Evolutionary conservation across 1,140 invertebrate genomes (phyloP).

Genomic region (Drosophila orosa): DNA sequence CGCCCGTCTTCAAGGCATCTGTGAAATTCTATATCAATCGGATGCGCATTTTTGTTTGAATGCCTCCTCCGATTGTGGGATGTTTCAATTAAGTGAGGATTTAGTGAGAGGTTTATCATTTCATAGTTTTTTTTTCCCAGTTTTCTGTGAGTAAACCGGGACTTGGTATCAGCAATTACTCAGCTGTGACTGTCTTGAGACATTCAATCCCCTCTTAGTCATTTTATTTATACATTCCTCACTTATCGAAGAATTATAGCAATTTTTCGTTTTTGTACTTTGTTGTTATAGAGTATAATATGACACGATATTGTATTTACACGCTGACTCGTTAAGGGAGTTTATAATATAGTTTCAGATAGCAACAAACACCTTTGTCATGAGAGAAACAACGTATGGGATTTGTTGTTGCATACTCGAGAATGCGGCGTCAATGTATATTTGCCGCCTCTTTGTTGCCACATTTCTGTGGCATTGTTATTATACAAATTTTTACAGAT

Average conservation of each 20-base stretch:
- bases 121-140: background rate
- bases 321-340: background rate
- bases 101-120: background rate
- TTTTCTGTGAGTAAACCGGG: background rate
- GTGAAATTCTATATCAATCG: conserved; percentile 24
- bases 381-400: no score
- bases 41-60: conserved; percentile 8
- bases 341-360: background rate
- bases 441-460: no score
- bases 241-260: background rate
- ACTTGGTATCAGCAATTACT: background rate
- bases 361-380: no score
- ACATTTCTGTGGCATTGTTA: no score
- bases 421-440: no score
- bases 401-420: no score
- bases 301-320: background rate
- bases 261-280: background rate
- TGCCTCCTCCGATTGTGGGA: background rate
- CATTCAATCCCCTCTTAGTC: background rate
- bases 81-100: conserved; percentile 14
- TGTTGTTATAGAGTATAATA: no score
- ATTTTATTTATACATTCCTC: background rate
- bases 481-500: no score
- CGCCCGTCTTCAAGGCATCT: background rate
- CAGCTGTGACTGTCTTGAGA: background rate